A percentile compares a stretch with the other conserved stretches of the same genome.
Evolutionary conservation across 1,140 invertebrate genomes (phyloP).

Genomic region (Atta cephalotes): DNA sequence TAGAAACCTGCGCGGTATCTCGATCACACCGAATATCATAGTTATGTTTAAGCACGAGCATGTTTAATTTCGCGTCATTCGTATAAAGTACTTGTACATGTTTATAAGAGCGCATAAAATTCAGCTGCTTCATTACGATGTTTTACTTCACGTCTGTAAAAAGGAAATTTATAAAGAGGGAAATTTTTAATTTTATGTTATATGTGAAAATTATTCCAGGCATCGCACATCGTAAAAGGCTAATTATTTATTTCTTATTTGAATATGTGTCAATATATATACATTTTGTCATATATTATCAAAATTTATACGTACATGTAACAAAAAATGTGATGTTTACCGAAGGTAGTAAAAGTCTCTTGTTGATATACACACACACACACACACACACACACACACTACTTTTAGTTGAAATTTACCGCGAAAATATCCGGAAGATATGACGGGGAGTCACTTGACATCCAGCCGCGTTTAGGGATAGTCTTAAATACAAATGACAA

Average conservation of each 20-base stretch:
- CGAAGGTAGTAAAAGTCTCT: background rate
- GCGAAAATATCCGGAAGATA: slow-evolving; percentile 15
- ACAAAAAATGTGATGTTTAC: background rate
- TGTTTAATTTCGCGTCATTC: background rate
- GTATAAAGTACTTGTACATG: background rate
- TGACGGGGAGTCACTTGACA: slow-evolving; percentile 25
- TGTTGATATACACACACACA: background rate
- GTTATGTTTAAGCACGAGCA: slow-evolving; percentile 10
- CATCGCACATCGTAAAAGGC: background rate
- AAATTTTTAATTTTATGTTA: slow-evolving; percentile 9
- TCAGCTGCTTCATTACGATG: slow-evolving; percentile 12
- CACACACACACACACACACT: no score
- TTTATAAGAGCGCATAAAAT: slow-evolving; percentile 37
- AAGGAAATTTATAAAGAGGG: background rate
- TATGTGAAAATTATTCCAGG: background rate
- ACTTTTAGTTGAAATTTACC: background rate
- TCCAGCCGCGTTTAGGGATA: slow-evolving; percentile 18
- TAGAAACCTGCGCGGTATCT: slow-evolving; percentile 21
- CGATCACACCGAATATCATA: background rate
- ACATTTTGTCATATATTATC: background rate
- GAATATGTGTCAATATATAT: background rate
- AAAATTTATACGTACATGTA: background rate
- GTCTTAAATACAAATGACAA: slow-evolving; percentile 59
- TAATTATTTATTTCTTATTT: background rate
- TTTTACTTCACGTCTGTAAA: slow-evolving; percentile 18